These are phyloP conservation scores for Monodelphis domestica DNA, from an alignment of 2,797 vertebrate genomes.

Conservation along the genomic window DNA sequence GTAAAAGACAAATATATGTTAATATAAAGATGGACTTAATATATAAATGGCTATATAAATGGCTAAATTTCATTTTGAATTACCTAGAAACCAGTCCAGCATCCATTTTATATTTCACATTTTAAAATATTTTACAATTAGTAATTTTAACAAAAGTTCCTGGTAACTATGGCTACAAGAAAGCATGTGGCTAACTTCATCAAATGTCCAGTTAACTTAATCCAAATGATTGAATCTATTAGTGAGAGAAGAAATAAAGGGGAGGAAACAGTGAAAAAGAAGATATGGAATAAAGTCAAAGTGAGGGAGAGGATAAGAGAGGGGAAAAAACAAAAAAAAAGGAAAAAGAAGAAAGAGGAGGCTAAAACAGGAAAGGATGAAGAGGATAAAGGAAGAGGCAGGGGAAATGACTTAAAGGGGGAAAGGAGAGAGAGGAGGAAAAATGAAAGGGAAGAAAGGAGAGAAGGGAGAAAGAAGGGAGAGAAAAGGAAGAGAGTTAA, in stretches of 20 bases:
- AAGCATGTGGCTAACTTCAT: slow-evolving; percentile 58
- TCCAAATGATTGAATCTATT: slow-evolving; percentile 64
- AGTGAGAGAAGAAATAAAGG: slow-evolving; percentile 3
- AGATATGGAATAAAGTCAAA: background rate
- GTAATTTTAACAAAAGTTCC: slow-evolving; percentile 53
- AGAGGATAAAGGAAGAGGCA: background rate
- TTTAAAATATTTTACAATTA: slow-evolving; percentile 57
- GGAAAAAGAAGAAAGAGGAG: no score
- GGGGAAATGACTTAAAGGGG: background rate
- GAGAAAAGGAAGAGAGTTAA: slow-evolving; percentile 1
- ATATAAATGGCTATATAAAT: no score
- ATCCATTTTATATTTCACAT: slow-evolving; percentile 35
- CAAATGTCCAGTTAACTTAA: slow-evolving; percentile 63
- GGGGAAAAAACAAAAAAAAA: no score
- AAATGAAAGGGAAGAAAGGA: background rate
- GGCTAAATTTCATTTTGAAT: slow-evolving; percentile 21
- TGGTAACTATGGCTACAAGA: slow-evolving; percentile 28
- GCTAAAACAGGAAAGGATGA: background rate
- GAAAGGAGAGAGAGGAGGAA: background rate
- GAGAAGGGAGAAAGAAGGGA: no score
- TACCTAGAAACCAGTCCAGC: slow-evolving; percentile 26
- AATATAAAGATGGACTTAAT: no score
- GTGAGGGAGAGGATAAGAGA: no score
- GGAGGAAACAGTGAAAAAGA: background rate
- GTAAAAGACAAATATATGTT: slow-evolving; percentile 10